Evolutionary conservation across 53 echinoderm and acorn worm genomes (phyloP), one percentile per base, ranked within the genome.

Genomic region (Actinopyga echinites): DNA sequence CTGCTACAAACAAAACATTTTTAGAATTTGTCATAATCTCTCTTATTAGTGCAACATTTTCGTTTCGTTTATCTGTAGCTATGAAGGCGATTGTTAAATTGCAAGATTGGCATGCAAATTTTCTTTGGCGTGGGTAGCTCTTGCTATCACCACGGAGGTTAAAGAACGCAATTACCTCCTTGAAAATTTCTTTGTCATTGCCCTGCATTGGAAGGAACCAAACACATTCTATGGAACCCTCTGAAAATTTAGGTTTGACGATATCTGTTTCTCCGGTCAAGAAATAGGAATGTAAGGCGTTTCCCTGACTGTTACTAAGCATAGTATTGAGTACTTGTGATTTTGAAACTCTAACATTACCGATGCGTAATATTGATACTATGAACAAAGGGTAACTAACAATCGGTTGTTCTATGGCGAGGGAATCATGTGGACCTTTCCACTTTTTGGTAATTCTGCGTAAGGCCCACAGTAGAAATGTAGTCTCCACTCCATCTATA

Each of bases 221-320:
- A n/a, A 43, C 73, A 40, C 73, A 37, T 71, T 71, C 73, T 40
- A 71, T 71, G 17, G 73, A 71, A 43, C 73, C 73, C 21, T 38
- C 17, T 19, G 73, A 71, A 43, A 71, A 71, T 19, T 40, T 30
- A 6, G 73, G 73, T n/a, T 71, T 71, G 8, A 71, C 73, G 21
- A 71, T 40, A 71, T 71, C 73, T 71, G 36, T 71, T 9, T 71
- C 73, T 43, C 36, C 42, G 19, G 73, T 38, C 17, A 71, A 22
- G 42, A 71, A 71, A 43, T 38, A 71, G 10, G 73, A 37, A 71
- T 71, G 73, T 35, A 43, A 21, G 5, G 44, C 17, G 23, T 71
- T 71, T 37, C 73, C 73, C 73, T 71, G 73, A 38, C 21, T 71
- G 73, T 40, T 38, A 9, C 73, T 43, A 17, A 71, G 20, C 73